Base-by-base conservation (phyloP, 2,113 vertebrate genomes). In the Passerina amoena region DNA sequence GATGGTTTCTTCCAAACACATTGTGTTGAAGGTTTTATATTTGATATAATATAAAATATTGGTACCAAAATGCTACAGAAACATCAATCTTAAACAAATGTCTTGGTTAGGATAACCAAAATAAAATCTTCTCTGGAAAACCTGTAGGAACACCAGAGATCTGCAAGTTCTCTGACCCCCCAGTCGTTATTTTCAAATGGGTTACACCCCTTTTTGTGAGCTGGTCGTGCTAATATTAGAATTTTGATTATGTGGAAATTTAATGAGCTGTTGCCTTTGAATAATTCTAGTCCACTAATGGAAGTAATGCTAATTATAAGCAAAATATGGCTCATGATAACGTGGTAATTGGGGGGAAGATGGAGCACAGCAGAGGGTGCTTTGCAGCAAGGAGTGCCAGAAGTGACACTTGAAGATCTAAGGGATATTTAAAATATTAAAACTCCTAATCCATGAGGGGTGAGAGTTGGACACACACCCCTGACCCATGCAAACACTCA, bases 301-400 rank as follows among this genome's bases (percentile, higher is more conserved):
- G 71, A 94, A 91, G 91, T 70, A 79, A 88, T 50, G 56, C 28
- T 37, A 81, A 83, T 76, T 94, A 64, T 70, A 82, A 86, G 30
- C 33, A 81, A 51, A 57, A 31, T 90, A 90, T 87, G 63, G 56
- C 92, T 86, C 21, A 19, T 61, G 15, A n/a, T 42, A 63, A 33
- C 2, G 10, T 12, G 61, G 7, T 68, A 80, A 33, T 10, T 14
- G 7, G 1, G 28, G 61, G 54, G 70, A 94, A 63, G 48, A 33
- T 69, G 57, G 17, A 87, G 38, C 40, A 61, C 20, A 78, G 48
- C 33, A 35, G 47, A 91, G 61, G 20, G 28, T n/a, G 20, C 33
- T 42, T 38, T 68, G 61, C 66, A 92, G 64, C 23, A 66, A 82
- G 37, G 61, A 1, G 1, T 33, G 35, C 15, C 45, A 73, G 51